Percentiles rank a stretch among this genome's conserved stretches.
These are phyloP conservation scores for Acheta domesticus DNA, from an alignment of 2,888 invertebrate species.

Conservation along the genomic window DNA sequence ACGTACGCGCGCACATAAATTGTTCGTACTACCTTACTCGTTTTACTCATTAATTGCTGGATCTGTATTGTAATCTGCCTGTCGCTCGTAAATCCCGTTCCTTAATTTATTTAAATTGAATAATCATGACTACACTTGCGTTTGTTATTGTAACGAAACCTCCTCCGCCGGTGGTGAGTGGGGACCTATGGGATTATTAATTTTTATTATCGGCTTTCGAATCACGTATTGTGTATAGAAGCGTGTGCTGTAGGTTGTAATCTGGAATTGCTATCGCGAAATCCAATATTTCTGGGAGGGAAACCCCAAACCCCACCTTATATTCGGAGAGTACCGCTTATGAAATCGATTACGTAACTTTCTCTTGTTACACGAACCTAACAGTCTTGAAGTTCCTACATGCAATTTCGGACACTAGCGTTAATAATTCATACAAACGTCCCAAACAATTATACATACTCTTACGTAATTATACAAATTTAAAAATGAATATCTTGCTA, in stretches of 20 bases:
- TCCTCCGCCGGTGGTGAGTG: not conserved
- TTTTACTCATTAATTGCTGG: constrained; percentile 8
- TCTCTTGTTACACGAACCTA: too few species aligned
- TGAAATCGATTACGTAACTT: not conserved
- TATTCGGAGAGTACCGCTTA: not conserved
- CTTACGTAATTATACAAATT: too few species aligned
- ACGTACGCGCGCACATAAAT: not conserved
- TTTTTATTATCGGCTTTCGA: not conserved
- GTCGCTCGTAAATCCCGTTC: not conserved
- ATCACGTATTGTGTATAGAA: not conserved
- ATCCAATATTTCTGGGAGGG: not conserved
- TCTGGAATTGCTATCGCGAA: not conserved
- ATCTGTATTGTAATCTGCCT: constrained; percentile 8
- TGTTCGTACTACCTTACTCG: not conserved
- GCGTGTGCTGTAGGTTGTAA: not conserved
- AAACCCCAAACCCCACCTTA: not conserved
- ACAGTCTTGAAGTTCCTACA: too few species aligned
- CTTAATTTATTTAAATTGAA: constrained; percentile 2
- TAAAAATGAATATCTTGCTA: too few species aligned
- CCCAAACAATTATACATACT: too few species aligned
- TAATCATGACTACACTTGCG: not conserved
- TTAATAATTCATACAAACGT: too few species aligned
- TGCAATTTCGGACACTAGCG: too few species aligned
- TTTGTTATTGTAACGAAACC: not conserved
- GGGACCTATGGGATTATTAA: not conserved